Percentiles rank a stretch among this genome's conserved stretches.
phyloP scores from a whole-genome alignment of 2,888 invertebrate genomes.

The Ganaspis brasiliensis region DNA sequence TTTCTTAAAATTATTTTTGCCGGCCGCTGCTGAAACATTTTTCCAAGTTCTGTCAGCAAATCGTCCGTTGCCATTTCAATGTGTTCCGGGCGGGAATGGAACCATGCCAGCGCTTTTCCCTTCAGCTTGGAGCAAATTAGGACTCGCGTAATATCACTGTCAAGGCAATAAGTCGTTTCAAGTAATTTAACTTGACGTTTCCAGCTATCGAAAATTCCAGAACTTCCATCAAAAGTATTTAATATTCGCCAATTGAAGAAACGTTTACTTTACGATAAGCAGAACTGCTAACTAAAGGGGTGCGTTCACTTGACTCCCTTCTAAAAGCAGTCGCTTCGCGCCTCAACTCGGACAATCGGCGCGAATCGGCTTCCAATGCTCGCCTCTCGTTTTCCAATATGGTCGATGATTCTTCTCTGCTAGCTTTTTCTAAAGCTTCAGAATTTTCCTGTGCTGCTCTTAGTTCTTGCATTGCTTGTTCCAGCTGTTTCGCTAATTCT shows the following conservation, averaged over 20 bases:
- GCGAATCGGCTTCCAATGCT: background rate
- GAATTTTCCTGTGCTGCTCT: background rate
- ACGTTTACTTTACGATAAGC: conserved; percentile 23
- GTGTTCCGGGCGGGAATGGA: conserved; percentile 53
- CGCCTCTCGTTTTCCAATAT: background rate
- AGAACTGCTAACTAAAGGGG: background rate
- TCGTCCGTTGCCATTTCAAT: conserved; percentile 49
- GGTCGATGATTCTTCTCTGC: background rate
- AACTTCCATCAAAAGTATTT: conserved; percentile 50
- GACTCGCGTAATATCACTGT: conserved; percentile 47
- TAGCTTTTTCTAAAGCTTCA: background rate
- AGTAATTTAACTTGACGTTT: conserved; percentile 51
- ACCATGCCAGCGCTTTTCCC: conserved; percentile 53
- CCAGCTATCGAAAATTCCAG: conserved; percentile 52
- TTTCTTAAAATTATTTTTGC: conserved; percentile 45
- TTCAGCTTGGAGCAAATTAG: conserved; percentile 54
- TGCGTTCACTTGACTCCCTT: background rate
- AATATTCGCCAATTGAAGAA: conserved; percentile 53
- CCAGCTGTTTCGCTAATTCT: background rate
- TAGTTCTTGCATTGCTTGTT: background rate
- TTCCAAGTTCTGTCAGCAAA: conserved; percentile 50
- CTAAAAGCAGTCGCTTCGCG: background rate
- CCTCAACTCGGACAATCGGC: background rate
- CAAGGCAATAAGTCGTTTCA: conserved; percentile 50
- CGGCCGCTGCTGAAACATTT: conserved; percentile 55